phyloP scores from a whole-genome alignment of 2,113 vertebrate species.

The Chroicocephalus ridibundus region DNA sequence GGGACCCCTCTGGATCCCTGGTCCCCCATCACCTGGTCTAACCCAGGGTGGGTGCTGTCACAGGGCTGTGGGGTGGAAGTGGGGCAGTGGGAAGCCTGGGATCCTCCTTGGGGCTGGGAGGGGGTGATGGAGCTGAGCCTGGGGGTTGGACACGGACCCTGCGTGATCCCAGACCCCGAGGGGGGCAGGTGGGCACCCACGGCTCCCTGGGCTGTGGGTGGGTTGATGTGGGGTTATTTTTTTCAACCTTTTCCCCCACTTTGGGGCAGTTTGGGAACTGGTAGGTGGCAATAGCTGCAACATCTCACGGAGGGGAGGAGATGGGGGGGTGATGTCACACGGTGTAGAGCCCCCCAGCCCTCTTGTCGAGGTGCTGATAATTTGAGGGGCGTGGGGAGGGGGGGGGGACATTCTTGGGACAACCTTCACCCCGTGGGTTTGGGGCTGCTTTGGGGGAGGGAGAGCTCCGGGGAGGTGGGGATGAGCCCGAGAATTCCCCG shows the following conservation, averaged over 20 bases:
- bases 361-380: background rate
- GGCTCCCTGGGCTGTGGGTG: rapidly evolving
- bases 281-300: background rate
- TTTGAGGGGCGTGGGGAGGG: too few relatives aligned
- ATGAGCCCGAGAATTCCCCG: background rate
- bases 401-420: too few relatives aligned
- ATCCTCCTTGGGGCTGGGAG: background rate
- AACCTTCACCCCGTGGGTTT: too few relatives aligned
- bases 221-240: background rate
- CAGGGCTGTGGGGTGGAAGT: background rate
- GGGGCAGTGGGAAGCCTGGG: background rate
- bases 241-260: background rate
- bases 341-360: background rate
- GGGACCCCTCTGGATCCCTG: too few relatives aligned
- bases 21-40: background rate
- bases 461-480: too few relatives aligned
- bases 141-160: rapidly evolving
- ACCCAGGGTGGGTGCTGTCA: background rate
- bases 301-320: background rate
- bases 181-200: too few relatives aligned
- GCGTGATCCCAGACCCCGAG: background rate
- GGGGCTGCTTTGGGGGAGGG: too few relatives aligned
- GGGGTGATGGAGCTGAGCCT: background rate
- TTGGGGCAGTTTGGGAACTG: rapidly evolving
- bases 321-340: rapidly evolving